Evolutionary conservation across 2,797 vertebrate species (phyloP).

Genomic region (Eleutherodactylus coqui): DNA sequence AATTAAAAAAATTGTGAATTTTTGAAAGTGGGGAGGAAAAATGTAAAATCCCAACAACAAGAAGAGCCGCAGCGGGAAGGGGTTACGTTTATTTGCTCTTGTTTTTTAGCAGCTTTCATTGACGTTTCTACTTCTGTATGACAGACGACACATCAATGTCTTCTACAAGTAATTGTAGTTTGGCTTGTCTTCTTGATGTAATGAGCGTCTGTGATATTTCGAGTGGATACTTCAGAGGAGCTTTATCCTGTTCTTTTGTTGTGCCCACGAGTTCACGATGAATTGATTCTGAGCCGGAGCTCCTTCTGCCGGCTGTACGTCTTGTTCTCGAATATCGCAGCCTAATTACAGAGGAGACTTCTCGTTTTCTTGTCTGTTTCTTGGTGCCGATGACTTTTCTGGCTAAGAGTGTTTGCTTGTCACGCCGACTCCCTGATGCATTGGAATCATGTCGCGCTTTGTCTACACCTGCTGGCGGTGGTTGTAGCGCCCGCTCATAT

Average conservation of each 20-base stretch:
- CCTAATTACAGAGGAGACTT: background rate
- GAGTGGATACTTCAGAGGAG: background rate
- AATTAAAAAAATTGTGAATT: no score
- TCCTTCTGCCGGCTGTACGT: background rate
- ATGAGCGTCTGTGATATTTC: background rate
- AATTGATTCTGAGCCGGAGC: background rate
- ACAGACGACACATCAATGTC: background rate
- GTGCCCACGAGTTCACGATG: background rate
- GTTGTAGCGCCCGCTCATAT: background rate
- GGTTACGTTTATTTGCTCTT: no score
- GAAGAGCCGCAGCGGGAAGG: no score
- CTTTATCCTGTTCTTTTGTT: background rate
- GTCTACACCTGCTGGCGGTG: background rate
- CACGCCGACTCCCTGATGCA: background rate
- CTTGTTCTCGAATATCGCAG: background rate
- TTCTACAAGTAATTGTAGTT: background rate
- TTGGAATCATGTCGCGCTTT: background rate
- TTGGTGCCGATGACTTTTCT: background rate
- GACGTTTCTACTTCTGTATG: background rate
- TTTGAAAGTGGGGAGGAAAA: no score
- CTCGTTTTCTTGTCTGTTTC: background rate
- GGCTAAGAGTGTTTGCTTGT: background rate
- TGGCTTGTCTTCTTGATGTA: background rate
- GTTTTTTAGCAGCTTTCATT: background rate
- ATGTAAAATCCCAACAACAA: no score